phyloP scores from a whole-genome alignment of 2,888 invertebrate species.

The Brenthis hecate region DNA sequence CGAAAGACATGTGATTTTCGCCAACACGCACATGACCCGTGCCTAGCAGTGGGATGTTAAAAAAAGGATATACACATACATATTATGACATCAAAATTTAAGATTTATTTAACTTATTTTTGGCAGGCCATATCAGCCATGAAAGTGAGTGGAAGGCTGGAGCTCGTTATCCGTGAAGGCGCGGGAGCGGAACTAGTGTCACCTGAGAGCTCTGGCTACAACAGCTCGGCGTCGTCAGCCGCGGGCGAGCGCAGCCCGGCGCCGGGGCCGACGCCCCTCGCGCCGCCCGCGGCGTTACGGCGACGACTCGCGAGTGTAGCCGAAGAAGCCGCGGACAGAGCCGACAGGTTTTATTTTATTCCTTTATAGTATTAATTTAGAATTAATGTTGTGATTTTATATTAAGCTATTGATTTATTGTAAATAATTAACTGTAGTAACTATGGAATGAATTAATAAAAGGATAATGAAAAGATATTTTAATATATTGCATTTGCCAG shows the following conservation, averaged over 20 bases:
- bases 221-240: slow-evolving; percentile 91
- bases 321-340: slow-evolving; percentile 85
- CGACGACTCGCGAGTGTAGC: slow-evolving; percentile 88
- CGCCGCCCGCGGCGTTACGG: slow-evolving; percentile 84
- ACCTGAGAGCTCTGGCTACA: slow-evolving; percentile 92
- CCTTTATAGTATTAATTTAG: not conserved
- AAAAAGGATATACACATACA: too few relatives aligned
- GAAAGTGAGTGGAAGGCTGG: slow-evolving; percentile 89
- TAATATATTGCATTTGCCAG: too few relatives aligned
- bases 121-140: slow-evolving; percentile 89
- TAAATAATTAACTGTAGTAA: too few relatives aligned
- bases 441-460: too few relatives aligned
- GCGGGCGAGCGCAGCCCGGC: slow-evolving; percentile 87
- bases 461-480: too few relatives aligned
- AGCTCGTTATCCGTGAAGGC: slow-evolving; percentile 88
- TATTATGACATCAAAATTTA: too few relatives aligned
- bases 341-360: slow-evolving; percentile 71
- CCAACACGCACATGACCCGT: too few relatives aligned
- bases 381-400: not conserved
- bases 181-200: slow-evolving; percentile 91
- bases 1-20: too few relatives aligned
- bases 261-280: slow-evolving; percentile 66
- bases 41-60: too few relatives aligned
- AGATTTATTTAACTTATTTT: not conserved
- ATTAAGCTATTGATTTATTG: too few relatives aligned